Percentiles rank a stretch among this genome's conserved stretches.
Conservation (phyloP, 2,113 vertebrate species). For the Cephalophus harveyi region DNA sequence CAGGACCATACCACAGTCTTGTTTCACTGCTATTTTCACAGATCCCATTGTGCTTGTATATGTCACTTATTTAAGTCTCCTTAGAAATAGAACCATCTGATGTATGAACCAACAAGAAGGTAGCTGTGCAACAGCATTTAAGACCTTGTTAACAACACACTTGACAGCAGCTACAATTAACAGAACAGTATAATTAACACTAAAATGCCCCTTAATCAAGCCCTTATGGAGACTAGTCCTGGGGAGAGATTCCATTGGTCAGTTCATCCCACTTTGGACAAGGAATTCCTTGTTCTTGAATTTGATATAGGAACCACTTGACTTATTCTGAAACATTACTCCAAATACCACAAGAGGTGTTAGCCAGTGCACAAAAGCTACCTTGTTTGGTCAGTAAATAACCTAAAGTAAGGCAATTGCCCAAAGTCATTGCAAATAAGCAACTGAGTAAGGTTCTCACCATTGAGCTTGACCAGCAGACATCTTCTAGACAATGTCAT, state of each 20-base stretch:
- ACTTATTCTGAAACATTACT: neutral
- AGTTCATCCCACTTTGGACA: neutral
- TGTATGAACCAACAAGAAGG: neutral
- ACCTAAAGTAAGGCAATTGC: neutral
- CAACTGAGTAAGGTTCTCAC: neutral
- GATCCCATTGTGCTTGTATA: neutral
- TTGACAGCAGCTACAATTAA: neutral
- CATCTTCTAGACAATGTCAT: neutral
- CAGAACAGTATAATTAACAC: neutral
- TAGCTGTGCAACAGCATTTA: neutral
- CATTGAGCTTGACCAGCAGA: neutral
- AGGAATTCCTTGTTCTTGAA: neutral
- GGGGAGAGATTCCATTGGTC: neutral
- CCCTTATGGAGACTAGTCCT: neutral
- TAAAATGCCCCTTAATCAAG: neutral
- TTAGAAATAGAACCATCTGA: neutral
- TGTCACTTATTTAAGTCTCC: neutral
- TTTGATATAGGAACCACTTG: neutral
- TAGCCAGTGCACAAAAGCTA: neutral
- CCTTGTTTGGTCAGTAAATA: neutral
- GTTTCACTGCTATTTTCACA: neutral
- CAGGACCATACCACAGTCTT: neutral
- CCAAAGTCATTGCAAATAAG: neutral
- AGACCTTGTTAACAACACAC: neutral
- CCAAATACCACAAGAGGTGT: neutral